These are phyloP conservation scores for Lepilemur ruficaudatus DNA, from an alignment of 2,797 vertebrate genomes.

Conservation along the genomic window DNA sequence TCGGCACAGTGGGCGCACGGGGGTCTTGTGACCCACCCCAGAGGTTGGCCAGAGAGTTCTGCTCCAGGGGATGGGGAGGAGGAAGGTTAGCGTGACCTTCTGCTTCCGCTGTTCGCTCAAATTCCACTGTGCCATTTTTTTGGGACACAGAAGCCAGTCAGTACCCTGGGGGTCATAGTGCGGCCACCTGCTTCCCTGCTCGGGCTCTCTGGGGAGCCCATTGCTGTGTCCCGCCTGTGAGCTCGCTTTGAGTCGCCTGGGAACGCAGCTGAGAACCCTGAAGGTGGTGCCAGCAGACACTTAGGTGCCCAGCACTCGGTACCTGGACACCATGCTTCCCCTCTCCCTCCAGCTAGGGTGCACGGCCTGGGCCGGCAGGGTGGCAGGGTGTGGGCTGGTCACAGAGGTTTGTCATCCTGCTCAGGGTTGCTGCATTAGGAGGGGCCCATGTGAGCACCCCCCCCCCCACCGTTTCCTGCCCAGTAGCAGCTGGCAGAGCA, in stretches of 20 bases:
- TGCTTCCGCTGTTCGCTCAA: background rate
- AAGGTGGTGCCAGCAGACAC: background rate
- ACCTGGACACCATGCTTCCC: fast-evolving
- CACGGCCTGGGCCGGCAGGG: fast-evolving
- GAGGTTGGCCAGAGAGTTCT: background rate
- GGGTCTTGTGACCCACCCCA: background rate
- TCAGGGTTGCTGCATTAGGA: background rate
- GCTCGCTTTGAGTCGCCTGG: background rate
- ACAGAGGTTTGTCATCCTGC: background rate
- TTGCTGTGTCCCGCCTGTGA: background rate
- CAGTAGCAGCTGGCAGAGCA: constrained; percentile 81
- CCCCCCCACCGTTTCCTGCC: background rate
- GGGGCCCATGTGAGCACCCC: background rate
- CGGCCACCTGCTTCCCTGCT: background rate
- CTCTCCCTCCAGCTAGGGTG: background rate
- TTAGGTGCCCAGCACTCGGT: background rate
- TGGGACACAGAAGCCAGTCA: background rate
- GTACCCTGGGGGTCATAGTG: fast-evolving
- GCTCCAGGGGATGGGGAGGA: background rate
- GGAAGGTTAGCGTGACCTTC: too few relatives aligned
- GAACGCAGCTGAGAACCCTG: background rate
- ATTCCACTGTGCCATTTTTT: background rate
- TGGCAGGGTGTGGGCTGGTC: fast-evolving
- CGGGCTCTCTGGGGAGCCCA: background rate
- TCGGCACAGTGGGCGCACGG: background rate